Percentiles rank a stretch among this genome's conserved stretches.
Evolutionary conservation across 1,140 invertebrate species (phyloP).

Genomic region (Bombus turneri): DNA sequence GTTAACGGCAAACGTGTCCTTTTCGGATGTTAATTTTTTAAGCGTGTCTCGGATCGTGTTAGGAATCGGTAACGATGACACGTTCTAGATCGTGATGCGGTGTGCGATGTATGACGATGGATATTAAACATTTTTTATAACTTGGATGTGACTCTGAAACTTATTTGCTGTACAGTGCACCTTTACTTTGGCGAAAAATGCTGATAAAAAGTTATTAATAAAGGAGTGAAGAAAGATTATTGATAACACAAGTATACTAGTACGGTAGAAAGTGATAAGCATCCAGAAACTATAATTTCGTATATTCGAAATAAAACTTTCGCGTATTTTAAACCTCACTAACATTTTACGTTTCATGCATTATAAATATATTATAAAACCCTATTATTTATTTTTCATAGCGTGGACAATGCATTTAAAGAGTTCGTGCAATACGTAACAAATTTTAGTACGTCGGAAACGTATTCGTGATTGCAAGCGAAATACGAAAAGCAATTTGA

Average conservation of each 20-base stretch:
- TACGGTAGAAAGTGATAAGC: too few relatives aligned
- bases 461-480: background rate
- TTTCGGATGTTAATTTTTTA: slow-evolving; percentile 12
- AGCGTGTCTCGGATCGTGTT: background rate
- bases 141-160: background rate
- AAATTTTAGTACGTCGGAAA: too few relatives aligned
- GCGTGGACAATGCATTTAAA: background rate
- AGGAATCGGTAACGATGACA: too few relatives aligned
- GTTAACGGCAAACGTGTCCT: background rate
- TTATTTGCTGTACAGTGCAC: background rate
- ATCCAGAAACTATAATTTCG: too few relatives aligned
- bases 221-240: background rate
- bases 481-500: too few relatives aligned
- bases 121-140: background rate
- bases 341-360: too few relatives aligned
- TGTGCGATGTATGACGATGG: background rate
- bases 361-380: background rate
- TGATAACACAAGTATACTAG: background rate
- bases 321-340: too few relatives aligned
- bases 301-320: background rate
- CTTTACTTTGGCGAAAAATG: background rate
- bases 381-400: background rate
- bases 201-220: fast-evolving
- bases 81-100: background rate
- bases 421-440: background rate